These are phyloP conservation scores for Elaphurus davidianus DNA, from an alignment of 2,113 vertebrate genomes.

Conservation along the genomic window DNA sequence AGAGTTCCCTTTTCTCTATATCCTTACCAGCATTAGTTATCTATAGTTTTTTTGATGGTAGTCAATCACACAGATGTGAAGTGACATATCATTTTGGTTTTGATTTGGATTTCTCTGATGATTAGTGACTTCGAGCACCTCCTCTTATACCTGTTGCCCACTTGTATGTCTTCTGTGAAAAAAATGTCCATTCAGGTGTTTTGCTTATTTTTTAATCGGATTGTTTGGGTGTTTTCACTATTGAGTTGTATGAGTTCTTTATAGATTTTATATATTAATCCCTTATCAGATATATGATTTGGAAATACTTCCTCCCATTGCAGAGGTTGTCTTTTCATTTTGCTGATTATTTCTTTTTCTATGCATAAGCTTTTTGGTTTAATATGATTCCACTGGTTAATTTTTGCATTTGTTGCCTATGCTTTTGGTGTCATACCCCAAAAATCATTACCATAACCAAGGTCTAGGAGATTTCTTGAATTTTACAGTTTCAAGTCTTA, in stretches of 20 bases:
- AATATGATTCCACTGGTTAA: neutral
- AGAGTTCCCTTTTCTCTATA: neutral
- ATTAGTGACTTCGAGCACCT: neutral
- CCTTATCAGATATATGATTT: neutral
- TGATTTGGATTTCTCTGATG: neutral
- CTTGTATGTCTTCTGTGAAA: neutral
- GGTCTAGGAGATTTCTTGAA: neutral
- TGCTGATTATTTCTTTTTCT: neutral
- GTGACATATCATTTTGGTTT: neutral
- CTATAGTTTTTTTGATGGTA: neutral
- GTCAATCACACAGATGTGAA: neutral
- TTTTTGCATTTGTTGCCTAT: neutral
- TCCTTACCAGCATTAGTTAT: neutral
- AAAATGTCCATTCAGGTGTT: neutral
- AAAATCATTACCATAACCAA: neutral
- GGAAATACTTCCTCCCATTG: neutral
- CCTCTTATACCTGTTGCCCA: neutral
- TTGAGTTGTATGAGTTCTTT: neutral
- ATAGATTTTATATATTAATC: neutral
- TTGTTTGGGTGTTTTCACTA: neutral
- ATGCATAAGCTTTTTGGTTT: neutral
- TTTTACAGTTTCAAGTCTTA: neutral
- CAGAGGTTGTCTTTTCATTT: neutral
- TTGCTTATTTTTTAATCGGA: neutral
- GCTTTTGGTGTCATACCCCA: neutral